These are phyloP conservation scores for Crossaster papposus DNA, from an alignment of 53 echinoderm and acorn worm genomes.

Conservation along the genomic window DNA sequence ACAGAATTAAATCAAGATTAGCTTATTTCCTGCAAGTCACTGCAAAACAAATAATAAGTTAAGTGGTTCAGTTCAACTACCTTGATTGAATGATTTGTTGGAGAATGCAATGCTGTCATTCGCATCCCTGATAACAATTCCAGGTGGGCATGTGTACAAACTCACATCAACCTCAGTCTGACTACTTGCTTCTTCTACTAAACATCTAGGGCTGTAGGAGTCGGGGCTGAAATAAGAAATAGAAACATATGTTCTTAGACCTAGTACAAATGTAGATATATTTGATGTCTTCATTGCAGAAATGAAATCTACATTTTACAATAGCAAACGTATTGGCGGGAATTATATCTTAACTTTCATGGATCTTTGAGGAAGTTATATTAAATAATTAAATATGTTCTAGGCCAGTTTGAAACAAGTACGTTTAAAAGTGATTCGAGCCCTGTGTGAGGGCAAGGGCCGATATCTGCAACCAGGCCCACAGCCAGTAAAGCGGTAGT, in stretches of 20 bases:
- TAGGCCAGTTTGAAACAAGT: no score
- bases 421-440: no score
- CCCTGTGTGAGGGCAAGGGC: no score
- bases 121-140: slow-evolving; percentile 40
- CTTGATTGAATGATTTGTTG: slow-evolving; percentile 92
- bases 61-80: slow-evolving; percentile 21
- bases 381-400: no score
- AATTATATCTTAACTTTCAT: no score
- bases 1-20: not conserved
- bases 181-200: slow-evolving; percentile 48
- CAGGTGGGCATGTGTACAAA: slow-evolving; percentile 78
- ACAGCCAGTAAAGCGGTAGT: no score
- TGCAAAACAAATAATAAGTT: not conserved
- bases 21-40: not conserved
- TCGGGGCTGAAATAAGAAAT: slow-evolving; percentile 58
- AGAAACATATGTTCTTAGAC: not conserved
- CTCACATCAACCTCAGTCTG: slow-evolving; percentile 80
- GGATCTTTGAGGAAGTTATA: no score
- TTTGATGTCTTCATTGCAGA: no score
- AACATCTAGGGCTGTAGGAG: slow-evolving; percentile 74
- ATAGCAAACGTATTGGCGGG: no score
- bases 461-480: no score
- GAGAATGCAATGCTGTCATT: slow-evolving; percentile 72
- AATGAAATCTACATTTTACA: no score
- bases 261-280: not conserved